Base-by-base conservation (phyloP, 2,113 vertebrate genomes). In the Regulus satrapa region DNA sequence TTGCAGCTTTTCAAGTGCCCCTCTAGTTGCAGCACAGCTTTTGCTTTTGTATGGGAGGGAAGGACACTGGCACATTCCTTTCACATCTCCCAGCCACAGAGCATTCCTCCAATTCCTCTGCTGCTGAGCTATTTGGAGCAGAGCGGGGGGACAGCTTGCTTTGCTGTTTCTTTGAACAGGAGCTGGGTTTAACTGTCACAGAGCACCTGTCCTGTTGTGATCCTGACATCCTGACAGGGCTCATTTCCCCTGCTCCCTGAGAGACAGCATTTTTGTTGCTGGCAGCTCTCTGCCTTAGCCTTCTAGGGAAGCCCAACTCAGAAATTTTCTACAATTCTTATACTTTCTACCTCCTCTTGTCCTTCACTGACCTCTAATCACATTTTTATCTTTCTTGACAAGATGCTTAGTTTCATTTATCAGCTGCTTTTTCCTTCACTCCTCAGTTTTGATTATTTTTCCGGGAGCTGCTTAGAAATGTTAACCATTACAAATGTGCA, bases 291-390 rank as follows among this genome's bases (percentile, higher is more conserved):
- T 91, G 61, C 77, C 18, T 87, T 52, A 34, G 31, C 18, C 49
- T 94, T 61, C 29, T 7, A 68, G 69, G 34, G 88, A 76, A 68
- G 11, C 11, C 8, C 26, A 82, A 38, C 41, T n/a, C 48, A 88
- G 62, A 91, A 95, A 76, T 85, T 49, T 63, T 95, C 67, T 76
- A 85, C 74, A 89, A 83, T 83, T 92, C 38, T 63, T 93, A 19
- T 20, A 19, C 32, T 92, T n/a, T 18, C 62, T 75, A 48, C 46
- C 34, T 94, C 46, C 25, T 9, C 14, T 62, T 82, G 55, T 94
- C 92, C 67, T 96, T 96, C 59, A 59, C 46, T 83, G 89, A 94
- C 93, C 95, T 97, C 89, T 92, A 93, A 75, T 54, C 62, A 62
- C 7, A 2, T 58, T 79, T 93, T 68, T 95, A 61, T 94, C 92